Percentiles rank a stretch among this genome's conserved stretches.
These are phyloP conservation scores for Cichlasoma orientale DNA, from an alignment of 2,797 vertebrate species.

Conservation along the genomic window DNA sequence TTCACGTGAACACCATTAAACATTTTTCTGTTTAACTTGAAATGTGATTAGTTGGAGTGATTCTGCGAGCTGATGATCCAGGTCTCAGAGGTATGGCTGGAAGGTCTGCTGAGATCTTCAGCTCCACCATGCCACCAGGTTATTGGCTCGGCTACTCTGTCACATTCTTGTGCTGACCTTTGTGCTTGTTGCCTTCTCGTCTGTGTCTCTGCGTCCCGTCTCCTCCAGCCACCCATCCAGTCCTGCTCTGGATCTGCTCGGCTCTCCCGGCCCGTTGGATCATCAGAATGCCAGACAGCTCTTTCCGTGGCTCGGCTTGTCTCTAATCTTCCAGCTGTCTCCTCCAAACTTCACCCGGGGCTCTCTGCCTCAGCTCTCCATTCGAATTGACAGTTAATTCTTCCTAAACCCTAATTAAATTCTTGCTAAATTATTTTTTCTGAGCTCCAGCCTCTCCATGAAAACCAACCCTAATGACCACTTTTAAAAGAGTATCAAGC, in stretches of 20 bases:
- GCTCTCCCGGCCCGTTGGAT: background rate
- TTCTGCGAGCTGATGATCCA: background rate
- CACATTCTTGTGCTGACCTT: background rate
- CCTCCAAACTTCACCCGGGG: background rate
- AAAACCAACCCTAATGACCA: background rate
- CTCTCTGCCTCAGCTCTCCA: background rate
- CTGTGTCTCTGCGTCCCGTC: background rate
- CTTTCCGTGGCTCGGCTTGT: background rate
- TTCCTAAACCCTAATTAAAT: background rate
- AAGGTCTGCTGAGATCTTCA: background rate
- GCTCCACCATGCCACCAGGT: background rate
- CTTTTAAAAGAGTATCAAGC: too few species aligned
- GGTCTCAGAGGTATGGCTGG: background rate
- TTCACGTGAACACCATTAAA: too few species aligned
- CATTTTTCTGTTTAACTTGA: background rate
- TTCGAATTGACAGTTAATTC: background rate
- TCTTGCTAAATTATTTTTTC: background rate
- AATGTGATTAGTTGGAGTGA: background rate
- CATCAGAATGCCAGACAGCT: background rate
- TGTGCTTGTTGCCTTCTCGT: background rate
- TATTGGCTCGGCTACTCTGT: background rate
- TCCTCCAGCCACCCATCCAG: background rate
- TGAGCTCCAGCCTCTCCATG: background rate
- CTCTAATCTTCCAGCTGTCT: background rate
- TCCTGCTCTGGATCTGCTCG: background rate